Percentiles rank a stretch among this genome's conserved stretches.
Evolutionary conservation across 2,797 vertebrate species (phyloP).

Genomic region (Cyclopterus lumpus): DNA sequence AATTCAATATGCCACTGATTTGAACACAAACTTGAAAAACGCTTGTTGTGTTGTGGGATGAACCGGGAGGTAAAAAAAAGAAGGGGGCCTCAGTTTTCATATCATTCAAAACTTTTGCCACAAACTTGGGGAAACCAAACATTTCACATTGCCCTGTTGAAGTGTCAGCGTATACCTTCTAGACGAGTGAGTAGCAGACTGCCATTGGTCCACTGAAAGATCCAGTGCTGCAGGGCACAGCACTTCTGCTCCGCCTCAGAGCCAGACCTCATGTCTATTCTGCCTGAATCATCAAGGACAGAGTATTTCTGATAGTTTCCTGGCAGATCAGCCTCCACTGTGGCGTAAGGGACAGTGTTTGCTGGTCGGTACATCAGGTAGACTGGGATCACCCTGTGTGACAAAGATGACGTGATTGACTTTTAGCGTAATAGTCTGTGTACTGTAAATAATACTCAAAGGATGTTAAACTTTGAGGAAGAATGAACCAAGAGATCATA

Average conservation of each 20-base stretch:
- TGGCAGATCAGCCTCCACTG: conserved; percentile 89
- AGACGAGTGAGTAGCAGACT: conserved; percentile 91
- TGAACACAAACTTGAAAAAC: not conserved
- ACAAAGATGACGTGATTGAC: conserved; percentile 9
- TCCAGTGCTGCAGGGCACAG: conserved; percentile 94
- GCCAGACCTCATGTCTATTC: conserved; percentile 67
- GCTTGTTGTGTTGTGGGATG: not conserved
- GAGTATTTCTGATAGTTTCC: conserved; percentile 85
- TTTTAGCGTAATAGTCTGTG: not conserved
- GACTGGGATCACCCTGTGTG: conserved; percentile 88
- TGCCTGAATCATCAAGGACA: conserved; percentile 76
- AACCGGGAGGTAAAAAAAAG: not conserved
- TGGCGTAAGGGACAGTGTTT: conserved; percentile 91
- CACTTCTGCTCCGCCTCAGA: conserved; percentile 89
- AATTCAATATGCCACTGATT: not conserved
- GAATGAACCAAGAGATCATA: conserved; percentile 40
- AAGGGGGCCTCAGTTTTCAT: not conserved
- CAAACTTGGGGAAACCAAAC: not conserved
- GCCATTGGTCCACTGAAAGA: conserved; percentile 95
- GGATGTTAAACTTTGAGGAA: not conserved
- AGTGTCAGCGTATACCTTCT: conserved; percentile 85
- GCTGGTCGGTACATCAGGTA: conserved; percentile 94
- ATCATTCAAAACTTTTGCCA: not conserved
- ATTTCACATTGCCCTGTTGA: not conserved
- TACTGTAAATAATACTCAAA: not conserved